Base-by-base conservation (phyloP, 2,797 vertebrate species). In the Octomys mimax region DNA sequence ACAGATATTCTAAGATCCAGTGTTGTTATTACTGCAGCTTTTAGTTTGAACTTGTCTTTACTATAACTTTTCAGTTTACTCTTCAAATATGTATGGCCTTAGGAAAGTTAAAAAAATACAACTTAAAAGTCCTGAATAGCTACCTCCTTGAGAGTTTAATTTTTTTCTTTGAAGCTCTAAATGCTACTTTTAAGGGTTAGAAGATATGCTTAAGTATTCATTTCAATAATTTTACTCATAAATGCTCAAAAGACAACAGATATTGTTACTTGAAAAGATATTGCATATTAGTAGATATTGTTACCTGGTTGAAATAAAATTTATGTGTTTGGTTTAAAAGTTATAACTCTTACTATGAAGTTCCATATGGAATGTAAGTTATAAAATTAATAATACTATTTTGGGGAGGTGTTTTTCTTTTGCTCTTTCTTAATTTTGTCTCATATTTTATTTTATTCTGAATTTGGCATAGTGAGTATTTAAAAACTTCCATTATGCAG, bases 91-190 rank as follows among this genome's bases (percentile, higher is more conserved):
- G 36, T 95, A 61, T 1, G 49, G 39, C 46, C n/a, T 97, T 93
- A 88, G 91, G 94, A 92, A 98, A 96, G 46, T 92, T 31, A 62
- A 95, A 89, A 36, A 36, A 52, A 6, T 42, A 28, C 31, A 31
- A 33, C 24, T 88, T 88, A 70, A 75, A 97, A 97, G 66, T 96
- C 71, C 46, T 87, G 94, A 97, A 80, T 54, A 87, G 31, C 6
- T 85, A 82, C 89, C 93, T 85, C 4, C 87, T 68, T 52, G 91
- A 92, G 88, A 96, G 36, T 93, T 97, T 97, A 96, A 92, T 96
- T 98, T 97, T 59, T 59, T 98, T 97, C 18, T 36, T 97, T 98
- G 94, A 97, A 98, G 91, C 85, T 97, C 88, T 92, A 96, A 98
- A 97, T 71, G 39, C 22, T 82, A 36, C 93, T 97, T 97, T 97